A percentile compares a stretch with the other conserved stretches of the same genome.
phyloP scores from a whole-genome alignment of 2,888 invertebrate species.

The Phlogophora meticulosa region DNA sequence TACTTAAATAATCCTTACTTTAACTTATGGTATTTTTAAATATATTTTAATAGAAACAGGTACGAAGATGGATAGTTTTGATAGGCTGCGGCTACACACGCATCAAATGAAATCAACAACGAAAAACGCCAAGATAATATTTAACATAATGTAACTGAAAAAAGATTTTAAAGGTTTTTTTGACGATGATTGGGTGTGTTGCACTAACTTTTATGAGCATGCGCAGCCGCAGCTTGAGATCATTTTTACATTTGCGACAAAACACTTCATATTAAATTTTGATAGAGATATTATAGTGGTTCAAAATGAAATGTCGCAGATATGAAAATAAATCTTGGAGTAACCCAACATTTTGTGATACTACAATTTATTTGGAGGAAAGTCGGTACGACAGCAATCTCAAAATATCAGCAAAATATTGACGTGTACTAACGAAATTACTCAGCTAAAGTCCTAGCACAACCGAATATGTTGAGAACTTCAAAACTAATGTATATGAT shows the following conservation, averaged over 20 bases:
- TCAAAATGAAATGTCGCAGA: constrained; percentile 9
- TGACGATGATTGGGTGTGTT: constrained; percentile 49
- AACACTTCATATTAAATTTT: not conserved
- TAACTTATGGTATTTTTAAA: constrained; percentile 51
- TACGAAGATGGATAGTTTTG: constrained; percentile 61
- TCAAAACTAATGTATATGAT: constrained; percentile 65
- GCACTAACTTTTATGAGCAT: constrained; percentile 20
- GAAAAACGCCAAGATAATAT: not conserved
- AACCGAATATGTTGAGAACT: constrained; percentile 47
- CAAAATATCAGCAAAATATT: constrained; percentile 45
- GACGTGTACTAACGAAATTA: constrained; percentile 18
- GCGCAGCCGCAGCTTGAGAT: constrained; percentile 30
- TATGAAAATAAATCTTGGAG: constrained; percentile 34
- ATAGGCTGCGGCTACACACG: constrained; percentile 14
- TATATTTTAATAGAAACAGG: constrained; percentile 65
- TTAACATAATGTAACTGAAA: too few species aligned
- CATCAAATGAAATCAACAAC: constrained; percentile 7
- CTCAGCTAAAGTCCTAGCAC: constrained; percentile 39
- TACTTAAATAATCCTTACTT: constrained; percentile 39
- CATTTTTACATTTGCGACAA: constrained; percentile 26
- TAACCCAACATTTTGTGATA: constrained; percentile 34
- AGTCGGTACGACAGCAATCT: not conserved
- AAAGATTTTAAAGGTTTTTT: not conserved
- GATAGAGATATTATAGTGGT: not conserved
- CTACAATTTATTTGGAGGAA: not conserved